A percentile compares a stretch with the other conserved stretches of the same genome.
phyloP scores from a whole-genome alignment of 2,113 vertebrate genomes.

The Pipra filicauda region DNA sequence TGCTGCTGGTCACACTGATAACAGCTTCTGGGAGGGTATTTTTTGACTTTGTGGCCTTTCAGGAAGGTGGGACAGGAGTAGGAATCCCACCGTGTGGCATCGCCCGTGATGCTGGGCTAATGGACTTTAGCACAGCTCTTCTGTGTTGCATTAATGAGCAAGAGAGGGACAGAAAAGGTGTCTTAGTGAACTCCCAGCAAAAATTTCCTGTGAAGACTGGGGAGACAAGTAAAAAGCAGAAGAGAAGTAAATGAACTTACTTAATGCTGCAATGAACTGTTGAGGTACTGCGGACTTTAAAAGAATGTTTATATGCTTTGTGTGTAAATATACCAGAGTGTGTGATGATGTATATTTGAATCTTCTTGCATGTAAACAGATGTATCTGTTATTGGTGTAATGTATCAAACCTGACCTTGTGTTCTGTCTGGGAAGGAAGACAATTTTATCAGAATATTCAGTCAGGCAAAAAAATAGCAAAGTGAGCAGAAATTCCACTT shows the following conservation, averaged over 20 bases:
- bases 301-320: slow-evolving; percentile 4
- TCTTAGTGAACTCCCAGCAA: background rate
- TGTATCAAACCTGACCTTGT: slow-evolving; percentile 23
- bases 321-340: background rate
- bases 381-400: background rate
- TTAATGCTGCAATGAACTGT: background rate
- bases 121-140: background rate
- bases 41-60: background rate
- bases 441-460: slow-evolving; percentile 46
- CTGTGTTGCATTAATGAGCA: background rate
- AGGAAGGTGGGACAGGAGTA: background rate
- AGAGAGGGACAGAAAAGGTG: background rate
- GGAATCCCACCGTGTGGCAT: background rate
- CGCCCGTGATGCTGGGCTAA: background rate
- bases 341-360: slow-evolving; percentile 10
- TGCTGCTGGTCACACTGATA: background rate
- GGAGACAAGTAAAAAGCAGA: background rate
- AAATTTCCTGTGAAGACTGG: background rate
- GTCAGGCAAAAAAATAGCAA: slow-evolving; percentile 36
- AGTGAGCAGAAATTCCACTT: slow-evolving; percentile 58
- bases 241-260: background rate
- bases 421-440: background rate
- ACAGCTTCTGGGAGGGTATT: background rate
- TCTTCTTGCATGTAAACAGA: slow-evolving; percentile 38
- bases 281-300: background rate